These are phyloP conservation scores for Mycalesis mineus DNA, from an alignment of 2,888 invertebrate species.

Conservation along the genomic window DNA sequence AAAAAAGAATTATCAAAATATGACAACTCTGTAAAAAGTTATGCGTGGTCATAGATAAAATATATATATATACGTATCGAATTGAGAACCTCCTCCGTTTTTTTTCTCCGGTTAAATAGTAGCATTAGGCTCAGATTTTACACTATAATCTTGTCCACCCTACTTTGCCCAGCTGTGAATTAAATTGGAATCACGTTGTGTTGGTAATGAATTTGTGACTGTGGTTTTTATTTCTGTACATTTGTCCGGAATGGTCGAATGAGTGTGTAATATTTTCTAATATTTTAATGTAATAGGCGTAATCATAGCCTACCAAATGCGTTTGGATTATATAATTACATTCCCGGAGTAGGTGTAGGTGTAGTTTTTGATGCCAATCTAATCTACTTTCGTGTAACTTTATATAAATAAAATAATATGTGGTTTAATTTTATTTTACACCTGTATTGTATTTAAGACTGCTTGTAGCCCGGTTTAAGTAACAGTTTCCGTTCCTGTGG, in stretches of 20 bases:
- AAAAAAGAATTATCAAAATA: too few species aligned
- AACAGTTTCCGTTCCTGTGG: too few species aligned
- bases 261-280: conserved; percentile 13
- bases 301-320: conserved; percentile 23
- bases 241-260: conserved; percentile 5
- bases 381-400: background rate
- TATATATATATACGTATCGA: too few species aligned
- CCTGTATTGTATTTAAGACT: too few species aligned
- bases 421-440: too few species aligned
- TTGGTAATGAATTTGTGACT: conserved; percentile 53
- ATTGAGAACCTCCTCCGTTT: too few species aligned
- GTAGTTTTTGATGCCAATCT: background rate
- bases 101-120: too few species aligned
- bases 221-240: conserved; percentile 22
- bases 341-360: conserved; percentile 2
- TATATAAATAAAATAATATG: too few species aligned
- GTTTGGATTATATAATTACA: conserved; percentile 22
- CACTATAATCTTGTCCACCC: background rate
- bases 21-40: too few species aligned
- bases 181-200: conserved; percentile 66
- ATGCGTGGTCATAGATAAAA: too few species aligned
- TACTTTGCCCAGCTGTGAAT: conserved; percentile 60
- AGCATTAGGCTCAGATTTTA: background rate
- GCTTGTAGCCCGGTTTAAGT: too few species aligned
- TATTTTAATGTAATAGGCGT: conserved; percentile 21